A percentile compares a stretch with the other conserved stretches of the same genome.
phyloP scores from a whole-genome alignment of 2,113 vertebrate species.

The Crypturellus undulatus region DNA sequence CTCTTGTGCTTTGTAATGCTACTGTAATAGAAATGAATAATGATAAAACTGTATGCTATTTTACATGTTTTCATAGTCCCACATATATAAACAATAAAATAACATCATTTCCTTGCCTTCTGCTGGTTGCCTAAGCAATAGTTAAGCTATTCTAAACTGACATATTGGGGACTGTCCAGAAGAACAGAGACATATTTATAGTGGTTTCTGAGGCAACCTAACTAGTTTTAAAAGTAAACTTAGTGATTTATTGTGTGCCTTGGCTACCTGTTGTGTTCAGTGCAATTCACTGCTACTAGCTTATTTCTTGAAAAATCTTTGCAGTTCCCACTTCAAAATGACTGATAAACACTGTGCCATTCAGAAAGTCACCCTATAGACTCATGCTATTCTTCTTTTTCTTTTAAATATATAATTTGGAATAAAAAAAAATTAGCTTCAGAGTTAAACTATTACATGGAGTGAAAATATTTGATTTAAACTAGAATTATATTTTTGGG shows the following conservation, averaged over 20 bases:
- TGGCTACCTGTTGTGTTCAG: background rate
- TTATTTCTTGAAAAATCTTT: background rate
- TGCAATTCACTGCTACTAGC: background rate
- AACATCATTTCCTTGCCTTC: background rate
- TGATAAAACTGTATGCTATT: background rate
- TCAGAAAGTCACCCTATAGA: background rate
- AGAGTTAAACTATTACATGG: background rate
- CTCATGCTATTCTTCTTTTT: background rate
- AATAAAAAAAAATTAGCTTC: background rate
- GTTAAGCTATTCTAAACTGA: background rate
- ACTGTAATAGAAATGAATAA: background rate
- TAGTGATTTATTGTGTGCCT: background rate
- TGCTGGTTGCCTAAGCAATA: background rate
- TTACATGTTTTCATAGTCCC: background rate
- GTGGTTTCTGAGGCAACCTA: background rate
- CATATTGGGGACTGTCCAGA: background rate
- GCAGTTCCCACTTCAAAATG: background rate
- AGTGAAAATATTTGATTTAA: background rate
- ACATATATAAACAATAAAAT: background rate
- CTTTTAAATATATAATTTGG: background rate
- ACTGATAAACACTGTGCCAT: background rate
- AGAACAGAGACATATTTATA: background rate
- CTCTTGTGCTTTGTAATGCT: background rate
- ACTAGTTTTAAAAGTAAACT: background rate
- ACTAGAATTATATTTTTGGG: fast-evolving